phyloP scores from a whole-genome alignment of 2,113 vertebrate species.

The Gallinago undulata region DNA sequence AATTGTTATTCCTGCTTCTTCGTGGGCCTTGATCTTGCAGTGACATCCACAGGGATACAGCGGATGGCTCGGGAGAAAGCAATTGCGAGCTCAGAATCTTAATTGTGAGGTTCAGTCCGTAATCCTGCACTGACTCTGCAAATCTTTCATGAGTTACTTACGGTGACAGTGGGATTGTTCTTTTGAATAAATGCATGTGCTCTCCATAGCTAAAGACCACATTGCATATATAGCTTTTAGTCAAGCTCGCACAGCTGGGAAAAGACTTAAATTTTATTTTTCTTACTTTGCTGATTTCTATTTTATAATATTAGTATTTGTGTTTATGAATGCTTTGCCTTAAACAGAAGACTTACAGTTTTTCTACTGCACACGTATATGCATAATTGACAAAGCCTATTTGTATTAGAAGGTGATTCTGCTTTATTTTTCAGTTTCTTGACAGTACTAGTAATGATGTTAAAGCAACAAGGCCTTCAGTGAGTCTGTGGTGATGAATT shows the following conservation, averaged over 20 bases:
- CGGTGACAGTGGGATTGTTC: background rate
- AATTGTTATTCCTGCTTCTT: background rate
- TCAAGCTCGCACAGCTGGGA: background rate
- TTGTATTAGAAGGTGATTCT: background rate
- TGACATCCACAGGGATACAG: background rate
- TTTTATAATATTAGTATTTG: background rate
- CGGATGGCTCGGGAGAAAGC: background rate
- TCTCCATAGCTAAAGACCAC: background rate
- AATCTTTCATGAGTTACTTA: background rate
- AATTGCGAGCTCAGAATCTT: background rate
- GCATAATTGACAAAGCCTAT: background rate
- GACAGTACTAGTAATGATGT: background rate
- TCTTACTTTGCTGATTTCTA: background rate
- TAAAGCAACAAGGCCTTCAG: slow-evolving; percentile 32
- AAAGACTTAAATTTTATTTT: background rate
- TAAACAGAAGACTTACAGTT: background rate
- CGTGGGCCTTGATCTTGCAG: background rate
- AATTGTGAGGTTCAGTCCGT: background rate
- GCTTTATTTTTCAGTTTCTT: slow-evolving; percentile 20
- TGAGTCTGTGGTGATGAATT: slow-evolving; percentile 9
- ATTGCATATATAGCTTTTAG: background rate
- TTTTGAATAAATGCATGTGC: background rate
- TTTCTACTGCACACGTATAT: background rate
- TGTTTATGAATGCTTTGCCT: background rate
- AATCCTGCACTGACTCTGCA: background rate